phyloP scores from a whole-genome alignment of 2,113 vertebrate genomes.

The Sylvilagus bachmani region DNA sequence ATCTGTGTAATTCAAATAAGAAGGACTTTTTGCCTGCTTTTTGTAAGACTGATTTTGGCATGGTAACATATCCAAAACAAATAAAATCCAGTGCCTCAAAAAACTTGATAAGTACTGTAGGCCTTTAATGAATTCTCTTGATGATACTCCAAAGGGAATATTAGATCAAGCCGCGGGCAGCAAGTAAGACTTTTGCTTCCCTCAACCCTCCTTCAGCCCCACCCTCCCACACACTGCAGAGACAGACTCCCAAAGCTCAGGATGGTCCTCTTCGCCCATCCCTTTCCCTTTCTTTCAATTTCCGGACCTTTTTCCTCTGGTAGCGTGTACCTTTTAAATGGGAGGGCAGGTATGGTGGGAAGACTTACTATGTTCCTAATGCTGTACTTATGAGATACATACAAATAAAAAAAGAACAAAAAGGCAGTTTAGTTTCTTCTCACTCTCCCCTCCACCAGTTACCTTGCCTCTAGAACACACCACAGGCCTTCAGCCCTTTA shows the following conservation, averaged over 20 bases:
- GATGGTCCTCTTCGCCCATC: not conserved
- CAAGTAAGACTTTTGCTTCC: not conserved
- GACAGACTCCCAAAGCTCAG: not conserved
- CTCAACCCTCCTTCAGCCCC: not conserved
- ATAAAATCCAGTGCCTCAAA: not conserved
- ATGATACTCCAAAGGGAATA: not conserved
- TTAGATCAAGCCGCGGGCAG: not conserved
- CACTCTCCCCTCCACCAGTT: not conserved
- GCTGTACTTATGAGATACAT: no score
- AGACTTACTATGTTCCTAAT: no score
- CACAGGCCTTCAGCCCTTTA: not conserved
- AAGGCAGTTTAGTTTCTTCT: not conserved
- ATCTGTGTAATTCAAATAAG: slow-evolving; percentile 53
- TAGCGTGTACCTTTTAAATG: not conserved
- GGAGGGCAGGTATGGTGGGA: no score
- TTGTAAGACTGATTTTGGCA: slow-evolving; percentile 8
- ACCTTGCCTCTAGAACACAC: not conserved
- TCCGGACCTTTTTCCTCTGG: not conserved
- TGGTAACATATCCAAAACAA: not conserved
- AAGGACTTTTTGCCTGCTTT: not conserved
- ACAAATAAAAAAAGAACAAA: not conserved
- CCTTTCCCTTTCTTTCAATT: not conserved
- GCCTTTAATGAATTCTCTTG: not conserved
- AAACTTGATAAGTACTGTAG: not conserved
- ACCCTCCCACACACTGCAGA: not conserved